Percentiles rank a stretch among this genome's conserved stretches.
These are phyloP conservation scores for Hypena proboscidalis DNA, from an alignment of 2,888 invertebrate species.

Conservation along the genomic window DNA sequence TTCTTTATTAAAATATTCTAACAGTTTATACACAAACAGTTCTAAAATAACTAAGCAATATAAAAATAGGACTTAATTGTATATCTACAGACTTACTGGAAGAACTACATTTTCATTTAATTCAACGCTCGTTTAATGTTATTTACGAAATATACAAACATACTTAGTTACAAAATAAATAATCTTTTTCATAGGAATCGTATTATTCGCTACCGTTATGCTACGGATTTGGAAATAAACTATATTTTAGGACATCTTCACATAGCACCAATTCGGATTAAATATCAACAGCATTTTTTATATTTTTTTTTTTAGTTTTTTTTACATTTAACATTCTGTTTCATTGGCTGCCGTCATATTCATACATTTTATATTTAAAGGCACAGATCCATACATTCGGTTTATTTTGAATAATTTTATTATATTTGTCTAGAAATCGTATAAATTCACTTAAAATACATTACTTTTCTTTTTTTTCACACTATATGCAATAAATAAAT, in stretches of 20 bases:
- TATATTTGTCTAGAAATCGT: slow-evolving; percentile 36
- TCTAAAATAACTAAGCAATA: slow-evolving; percentile 47
- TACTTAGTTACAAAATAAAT: slow-evolving; percentile 84
- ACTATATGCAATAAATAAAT: too few relatives aligned
- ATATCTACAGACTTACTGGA: slow-evolving; percentile 80
- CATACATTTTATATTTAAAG: slow-evolving; percentile 24
- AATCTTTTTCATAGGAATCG: slow-evolving; percentile 77
- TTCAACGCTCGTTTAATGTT: slow-evolving; percentile 55
- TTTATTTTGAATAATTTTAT: slow-evolving; percentile 19
- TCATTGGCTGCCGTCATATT: slow-evolving; percentile 26
- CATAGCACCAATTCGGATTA: slow-evolving; percentile 63
- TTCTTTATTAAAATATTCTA: slow-evolving; percentile 65
- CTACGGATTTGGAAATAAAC: slow-evolving; percentile 55
- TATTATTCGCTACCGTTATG: slow-evolving; percentile 53
- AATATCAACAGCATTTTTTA: slow-evolving; percentile 43
- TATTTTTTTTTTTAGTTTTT: slow-evolving; percentile 33
- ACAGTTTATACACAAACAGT: slow-evolving; percentile 78
- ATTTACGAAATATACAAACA: slow-evolving; percentile 76
- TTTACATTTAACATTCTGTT: slow-evolving; percentile 28
- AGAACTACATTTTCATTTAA: slow-evolving; percentile 64
- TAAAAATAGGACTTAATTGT: slow-evolving; percentile 61
- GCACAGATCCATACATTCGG: slow-evolving; percentile 30
- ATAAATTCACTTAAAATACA: slow-evolving; percentile 42
- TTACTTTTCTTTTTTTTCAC: slow-evolving; percentile 25
- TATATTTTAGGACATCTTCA: slow-evolving; percentile 50